phyloP scores from a whole-genome alignment of 1,140 invertebrate genomes.

The Triops cancriformis region DNA sequence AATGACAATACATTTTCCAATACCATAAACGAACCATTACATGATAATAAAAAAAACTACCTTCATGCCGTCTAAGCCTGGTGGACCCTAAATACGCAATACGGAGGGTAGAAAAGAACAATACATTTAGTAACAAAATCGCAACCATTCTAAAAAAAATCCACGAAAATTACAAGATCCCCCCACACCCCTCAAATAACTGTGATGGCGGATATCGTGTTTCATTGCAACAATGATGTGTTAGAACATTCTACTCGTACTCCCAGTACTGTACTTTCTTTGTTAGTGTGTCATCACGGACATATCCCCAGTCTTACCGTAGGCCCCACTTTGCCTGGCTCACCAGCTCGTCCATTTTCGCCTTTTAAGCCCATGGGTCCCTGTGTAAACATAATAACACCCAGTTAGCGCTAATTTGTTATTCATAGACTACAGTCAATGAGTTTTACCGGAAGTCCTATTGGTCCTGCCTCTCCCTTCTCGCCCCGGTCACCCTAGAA shows the following conservation, averaged over 20 bases:
- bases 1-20: neutral
- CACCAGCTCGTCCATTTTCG: constrained; percentile 62
- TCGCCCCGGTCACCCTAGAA: constrained; percentile 78
- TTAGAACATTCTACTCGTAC: neutral
- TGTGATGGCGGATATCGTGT: neutral
- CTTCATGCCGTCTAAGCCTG: constrained; percentile 64
- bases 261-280: neutral
- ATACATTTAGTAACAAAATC: neutral
- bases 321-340: constrained; percentile 62
- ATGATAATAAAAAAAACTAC: constrained; percentile 40
- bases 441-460: constrained; percentile 83
- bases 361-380: constrained; percentile 81
- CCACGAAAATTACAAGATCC: neutral
- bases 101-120: constrained; percentile 33
- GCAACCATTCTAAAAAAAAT: constrained; percentile 13
- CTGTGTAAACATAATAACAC: constrained; percentile 43
- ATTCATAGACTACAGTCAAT: constrained; percentile 12
- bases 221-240: neutral
- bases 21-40: neutral
- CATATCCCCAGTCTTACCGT: constrained; percentile 54
- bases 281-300: neutral
- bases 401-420: constrained; percentile 29
- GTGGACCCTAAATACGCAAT: constrained; percentile 53
- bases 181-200: neutral
- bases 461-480: constrained; percentile 83